Evolutionary conservation across 2,888 invertebrate genomes (phyloP), one percentile per base, ranked within the genome.

Genomic region (Pediacus dermestoides): DNA sequence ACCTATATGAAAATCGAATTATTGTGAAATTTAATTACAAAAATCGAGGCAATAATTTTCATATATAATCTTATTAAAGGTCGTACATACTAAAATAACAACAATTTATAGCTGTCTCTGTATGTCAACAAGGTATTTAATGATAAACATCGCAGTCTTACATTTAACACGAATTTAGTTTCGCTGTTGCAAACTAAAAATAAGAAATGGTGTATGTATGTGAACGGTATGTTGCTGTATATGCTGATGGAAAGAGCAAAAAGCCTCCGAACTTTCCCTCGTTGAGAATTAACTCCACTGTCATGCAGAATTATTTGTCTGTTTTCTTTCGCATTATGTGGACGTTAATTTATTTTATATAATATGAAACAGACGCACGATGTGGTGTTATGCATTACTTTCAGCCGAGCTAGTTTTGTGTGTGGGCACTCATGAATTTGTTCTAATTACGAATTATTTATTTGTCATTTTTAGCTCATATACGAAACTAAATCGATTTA

Each of bases 101-200:
- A 48, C 48, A 41, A 39, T 48, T 44, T 39, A 51, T 42, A 33
- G 45, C 47, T 38, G n/a, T n/a, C 18, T 6, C 23, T 23, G n/a
- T n/a, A n/a, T n/a, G n/a, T n/a, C 10, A 10, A 3, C 37, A 42
- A 39, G 33, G 37, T 39, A 48, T 50, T 46, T 42, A 42, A 39
- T 35, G 40, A 47, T 44, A 47, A 47, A 42, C 42, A 39, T 42
- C 44, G 34, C 37, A 41, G 28, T 46, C 3, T 38, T n/a, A n/a
- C 30, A n/a, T 12, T 22, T 25, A 18, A 22, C 28, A 21, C 13
- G 25, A 23, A 34, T 13, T 15, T 16, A 32, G 15, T 18, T 32
- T 14, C 21, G 23, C n/a, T n/a, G n/a, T n/a, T n/a, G n/a, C n/a
- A n/a, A 18, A 18, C 4, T 8, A 18, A 18, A 6, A 23, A 23